phyloP scores from a whole-genome alignment of 2,888 invertebrate genomes.

The Metacarcinus magister region DNA sequence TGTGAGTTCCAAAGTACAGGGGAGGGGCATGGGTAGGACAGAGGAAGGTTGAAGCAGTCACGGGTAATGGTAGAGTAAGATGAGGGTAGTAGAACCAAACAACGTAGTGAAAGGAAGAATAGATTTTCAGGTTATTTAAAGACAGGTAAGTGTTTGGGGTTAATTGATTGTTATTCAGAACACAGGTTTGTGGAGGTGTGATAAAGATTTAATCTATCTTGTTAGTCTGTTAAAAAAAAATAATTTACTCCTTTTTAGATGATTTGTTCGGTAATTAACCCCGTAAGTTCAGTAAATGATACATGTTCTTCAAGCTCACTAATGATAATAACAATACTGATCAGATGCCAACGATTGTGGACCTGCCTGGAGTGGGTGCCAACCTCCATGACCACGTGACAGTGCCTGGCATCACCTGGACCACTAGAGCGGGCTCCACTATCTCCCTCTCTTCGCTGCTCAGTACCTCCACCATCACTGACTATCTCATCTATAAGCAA shows the following conservation, averaged over 20 bases:
- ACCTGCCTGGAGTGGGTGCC: neutral
- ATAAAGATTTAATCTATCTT: neutral
- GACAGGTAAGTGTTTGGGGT: neutral
- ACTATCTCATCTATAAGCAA: neutral
- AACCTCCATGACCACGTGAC: slow-evolving; percentile 10
- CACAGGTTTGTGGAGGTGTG: neutral
- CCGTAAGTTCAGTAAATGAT: too few species aligned
- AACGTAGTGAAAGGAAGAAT: neutral
- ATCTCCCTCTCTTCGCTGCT: neutral
- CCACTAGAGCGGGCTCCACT: neutral
- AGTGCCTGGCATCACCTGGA: slow-evolving; percentile 38
- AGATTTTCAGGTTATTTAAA: neutral
- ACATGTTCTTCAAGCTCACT: neutral
- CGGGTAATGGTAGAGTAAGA: neutral
- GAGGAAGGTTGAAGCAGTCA: neutral
- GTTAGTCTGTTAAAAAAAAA: neutral
- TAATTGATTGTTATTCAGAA: neutral
- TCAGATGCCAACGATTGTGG: neutral
- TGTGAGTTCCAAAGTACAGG: neutral
- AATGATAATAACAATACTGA: neutral
- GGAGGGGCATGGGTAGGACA: neutral
- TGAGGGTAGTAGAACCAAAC: neutral
- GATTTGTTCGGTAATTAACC: too few species aligned
- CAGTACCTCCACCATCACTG: neutral
- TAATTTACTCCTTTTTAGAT: too few species aligned